phyloP scores from a whole-genome alignment of 2,888 invertebrate genomes.

The Nephrotoma appendiculata region DNA sequence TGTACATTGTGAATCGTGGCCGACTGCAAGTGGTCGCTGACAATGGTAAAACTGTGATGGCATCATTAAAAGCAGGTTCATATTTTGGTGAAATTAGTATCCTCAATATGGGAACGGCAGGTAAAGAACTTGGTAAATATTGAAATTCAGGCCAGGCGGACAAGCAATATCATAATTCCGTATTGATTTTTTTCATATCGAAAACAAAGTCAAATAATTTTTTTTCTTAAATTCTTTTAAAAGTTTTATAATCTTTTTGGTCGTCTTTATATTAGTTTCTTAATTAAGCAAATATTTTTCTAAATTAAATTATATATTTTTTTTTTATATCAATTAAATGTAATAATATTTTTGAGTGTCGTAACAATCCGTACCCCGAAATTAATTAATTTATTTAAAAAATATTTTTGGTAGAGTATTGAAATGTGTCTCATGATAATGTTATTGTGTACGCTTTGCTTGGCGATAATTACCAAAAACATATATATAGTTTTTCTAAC shows the following conservation, averaged over 20 bases:
- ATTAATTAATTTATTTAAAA: not conserved
- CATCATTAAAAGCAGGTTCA: conserved; percentile 94
- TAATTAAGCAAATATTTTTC: not conserved
- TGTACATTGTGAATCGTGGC: conserved; percentile 98
- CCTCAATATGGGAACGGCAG: conserved; percentile 98
- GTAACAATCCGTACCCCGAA: not conserved
- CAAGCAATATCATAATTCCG: conserved; percentile 2
- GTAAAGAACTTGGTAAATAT: conserved; percentile 95
- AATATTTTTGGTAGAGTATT: not conserved
- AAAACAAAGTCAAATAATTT: not conserved
- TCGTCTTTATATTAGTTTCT: not conserved
- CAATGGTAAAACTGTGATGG: conserved; percentile 90
- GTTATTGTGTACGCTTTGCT: conserved; percentile 9
- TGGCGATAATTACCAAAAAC: conserved; percentile 9
- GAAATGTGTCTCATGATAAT: not conserved
- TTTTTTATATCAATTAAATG: not conserved
- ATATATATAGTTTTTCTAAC: not conserved
- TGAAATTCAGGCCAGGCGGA: conserved; percentile 39
- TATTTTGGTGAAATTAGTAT: conserved; percentile 99
- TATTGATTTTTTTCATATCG: not conserved
- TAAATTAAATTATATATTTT: not conserved
- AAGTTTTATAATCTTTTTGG: not conserved
- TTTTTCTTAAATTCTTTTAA: not conserved
- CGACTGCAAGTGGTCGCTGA: conserved; percentile 89
- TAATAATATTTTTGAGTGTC: not conserved